Evolutionary conservation across 1,140 invertebrate genomes (phyloP).

Genomic region (Battus philenor): DNA sequence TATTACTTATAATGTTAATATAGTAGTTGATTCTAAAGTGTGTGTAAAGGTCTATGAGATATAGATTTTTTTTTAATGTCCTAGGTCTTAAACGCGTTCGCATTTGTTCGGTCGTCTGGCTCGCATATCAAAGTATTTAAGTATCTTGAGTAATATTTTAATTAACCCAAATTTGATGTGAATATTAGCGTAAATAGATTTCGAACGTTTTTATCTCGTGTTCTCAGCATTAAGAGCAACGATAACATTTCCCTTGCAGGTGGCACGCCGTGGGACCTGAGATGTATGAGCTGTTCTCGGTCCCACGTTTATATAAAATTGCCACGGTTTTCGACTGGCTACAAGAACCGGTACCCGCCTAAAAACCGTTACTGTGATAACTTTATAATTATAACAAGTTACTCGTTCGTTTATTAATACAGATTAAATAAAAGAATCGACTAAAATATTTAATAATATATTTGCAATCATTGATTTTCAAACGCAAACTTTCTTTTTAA

Average conservation of each 20-base stretch:
- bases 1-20: too few species aligned
- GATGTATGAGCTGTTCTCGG: not conserved
- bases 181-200: conserved; percentile 11
- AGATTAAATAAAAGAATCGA: too few species aligned
- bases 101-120: too few species aligned
- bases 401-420: not conserved
- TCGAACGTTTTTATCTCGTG: conserved; percentile 8
- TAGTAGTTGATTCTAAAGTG: too few species aligned
- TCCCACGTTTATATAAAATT: conserved; percentile 18
- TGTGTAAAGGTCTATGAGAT: too few species aligned
- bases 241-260: conserved; percentile 4
- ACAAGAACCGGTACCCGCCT: conserved; percentile 32
- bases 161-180: not conserved
- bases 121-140: too few species aligned
- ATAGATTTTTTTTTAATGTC: too few species aligned
- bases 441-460: too few species aligned
- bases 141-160: not conserved
- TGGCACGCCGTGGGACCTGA: not conserved
- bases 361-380: conserved; percentile 27
- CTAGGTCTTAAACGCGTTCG: too few species aligned
- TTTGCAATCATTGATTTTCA: too few species aligned
- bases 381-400: conserved; percentile 9
- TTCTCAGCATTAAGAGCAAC: conserved; percentile 5
- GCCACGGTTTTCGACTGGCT: conserved; percentile 32
- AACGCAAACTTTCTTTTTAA: too few species aligned